Evolutionary conservation across 2,113 vertebrate genomes (phyloP).

Genomic region (Cygnus atratus): DNA sequence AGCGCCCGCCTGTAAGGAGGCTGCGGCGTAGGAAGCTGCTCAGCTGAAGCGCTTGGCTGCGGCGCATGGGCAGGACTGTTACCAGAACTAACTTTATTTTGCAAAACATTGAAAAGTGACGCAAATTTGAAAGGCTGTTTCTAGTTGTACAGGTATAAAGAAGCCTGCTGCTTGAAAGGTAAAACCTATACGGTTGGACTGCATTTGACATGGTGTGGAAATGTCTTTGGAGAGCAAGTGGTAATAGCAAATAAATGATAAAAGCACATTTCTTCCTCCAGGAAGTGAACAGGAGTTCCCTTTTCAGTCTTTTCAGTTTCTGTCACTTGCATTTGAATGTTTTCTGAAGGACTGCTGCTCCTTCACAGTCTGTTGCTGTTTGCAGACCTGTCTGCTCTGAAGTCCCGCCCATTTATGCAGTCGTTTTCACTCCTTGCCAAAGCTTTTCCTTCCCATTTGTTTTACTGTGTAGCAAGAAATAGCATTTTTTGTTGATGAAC

Average conservation of each 20-base stretch:
- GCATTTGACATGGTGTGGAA: neutral
- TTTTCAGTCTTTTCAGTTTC: neutral
- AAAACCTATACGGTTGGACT: neutral
- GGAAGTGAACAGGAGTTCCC: too few relatives aligned
- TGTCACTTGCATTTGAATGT: neutral
- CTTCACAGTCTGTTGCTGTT: neutral
- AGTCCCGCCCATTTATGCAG: neutral
- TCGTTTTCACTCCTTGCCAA: neutral
- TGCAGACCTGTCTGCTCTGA: neutral
- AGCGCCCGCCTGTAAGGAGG: neutral
- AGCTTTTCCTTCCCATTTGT: neutral
- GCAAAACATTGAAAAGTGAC: neutral
- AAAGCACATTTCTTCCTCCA: neutral
- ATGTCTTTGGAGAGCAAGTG: neutral
- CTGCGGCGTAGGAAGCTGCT: neutral
- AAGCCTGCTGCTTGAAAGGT: neutral
- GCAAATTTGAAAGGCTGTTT: neutral
- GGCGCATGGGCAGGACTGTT: neutral
- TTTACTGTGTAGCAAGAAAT: neutral
- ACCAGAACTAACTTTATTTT: neutral
- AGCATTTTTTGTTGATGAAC: neutral
- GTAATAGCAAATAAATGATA: neutral
- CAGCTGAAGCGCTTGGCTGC: neutral
- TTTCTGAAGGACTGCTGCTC: neutral
- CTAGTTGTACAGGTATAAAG: too few relatives aligned